Evolutionary conservation across 2,797 vertebrate species (phyloP).

Genomic region (Lagorchestes hirsutus): DNA sequence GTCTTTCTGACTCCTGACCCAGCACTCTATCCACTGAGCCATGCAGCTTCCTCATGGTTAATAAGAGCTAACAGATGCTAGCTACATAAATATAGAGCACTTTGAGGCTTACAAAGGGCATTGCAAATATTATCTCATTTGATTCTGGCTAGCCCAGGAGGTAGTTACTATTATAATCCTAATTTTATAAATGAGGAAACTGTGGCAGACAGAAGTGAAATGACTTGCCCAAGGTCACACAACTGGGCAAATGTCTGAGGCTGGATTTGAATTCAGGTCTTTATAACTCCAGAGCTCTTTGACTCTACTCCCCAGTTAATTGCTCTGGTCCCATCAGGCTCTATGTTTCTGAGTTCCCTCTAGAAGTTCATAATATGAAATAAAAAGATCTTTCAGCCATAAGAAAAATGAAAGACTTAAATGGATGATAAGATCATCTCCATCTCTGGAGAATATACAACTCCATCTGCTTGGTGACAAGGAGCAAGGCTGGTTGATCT

Average conservation of each 20-base stretch:
- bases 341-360: neutral
- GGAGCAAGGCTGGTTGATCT: neutral
- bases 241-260: neutral
- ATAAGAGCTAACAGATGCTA: neutral
- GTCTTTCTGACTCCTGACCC: no score
- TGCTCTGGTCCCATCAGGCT: neutral
- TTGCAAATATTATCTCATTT: neutral
- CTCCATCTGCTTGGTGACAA: neutral
- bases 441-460: neutral
- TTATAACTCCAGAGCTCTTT: neutral
- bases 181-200: neutral
- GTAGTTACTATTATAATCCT: neutral
- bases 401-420: neutral
- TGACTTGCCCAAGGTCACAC: neutral
- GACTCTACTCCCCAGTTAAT: neutral
- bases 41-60: no score
- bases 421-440: neutral
- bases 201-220: neutral
- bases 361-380: neutral
- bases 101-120: neutral
- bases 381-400: neutral
- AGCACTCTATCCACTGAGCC: no score
- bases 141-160: neutral
- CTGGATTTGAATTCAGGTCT: neutral
- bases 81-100: no score